Base-by-base conservation (phyloP, 2,113 vertebrate genomes). In the Dipodomys spectabilis region DNA sequence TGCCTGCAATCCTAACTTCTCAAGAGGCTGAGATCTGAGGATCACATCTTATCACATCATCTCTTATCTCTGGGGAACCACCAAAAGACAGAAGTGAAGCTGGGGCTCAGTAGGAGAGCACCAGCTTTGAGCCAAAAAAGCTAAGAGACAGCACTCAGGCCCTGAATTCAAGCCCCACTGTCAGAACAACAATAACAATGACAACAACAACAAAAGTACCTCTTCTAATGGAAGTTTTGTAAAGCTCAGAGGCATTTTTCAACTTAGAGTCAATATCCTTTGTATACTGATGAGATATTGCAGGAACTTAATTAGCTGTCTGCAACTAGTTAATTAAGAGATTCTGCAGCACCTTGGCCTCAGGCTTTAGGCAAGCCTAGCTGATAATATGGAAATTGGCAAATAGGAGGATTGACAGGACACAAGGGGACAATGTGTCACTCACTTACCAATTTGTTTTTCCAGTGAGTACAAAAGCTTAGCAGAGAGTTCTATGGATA, bases 281-380 rank as follows among this genome's bases (percentile, higher is more conserved):
- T 95, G 49, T 94, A 82, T 91, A 81, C 81, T 89, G 92, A 94
- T 94, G 92, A 95, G 68, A 90, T 88, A 88, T 68, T 73, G 32
- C 19, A n/a, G 49, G 78, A 87, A 93, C 92, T 62, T 82, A 97
- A 95, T 96, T 94, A 95, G 78, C 90, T 86, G 82, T 95, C 88
- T 91, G 53, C 86, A 97, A 68, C 11, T 83, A 78, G 96, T 95
- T 97, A 85, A 96, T 97, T 97, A 95, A 87, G 81, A 93, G 80
- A 82, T 57, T 84, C 67, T 91, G 7, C 67, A 92, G 67, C 94
- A 88, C 92, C 77, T 72, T 91, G 82, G 60, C 95, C 94, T 62
- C 69, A 9, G 68, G 78, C 86, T 90, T 57, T 95, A 92, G 95
- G 27, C 91, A 83, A 68, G 30, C 78, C 60, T 81, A 95, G 81